These are phyloP conservation scores for Oxyscelio sp. DNA, from an alignment of 2,888 invertebrate species.

Conservation along the genomic window DNA sequence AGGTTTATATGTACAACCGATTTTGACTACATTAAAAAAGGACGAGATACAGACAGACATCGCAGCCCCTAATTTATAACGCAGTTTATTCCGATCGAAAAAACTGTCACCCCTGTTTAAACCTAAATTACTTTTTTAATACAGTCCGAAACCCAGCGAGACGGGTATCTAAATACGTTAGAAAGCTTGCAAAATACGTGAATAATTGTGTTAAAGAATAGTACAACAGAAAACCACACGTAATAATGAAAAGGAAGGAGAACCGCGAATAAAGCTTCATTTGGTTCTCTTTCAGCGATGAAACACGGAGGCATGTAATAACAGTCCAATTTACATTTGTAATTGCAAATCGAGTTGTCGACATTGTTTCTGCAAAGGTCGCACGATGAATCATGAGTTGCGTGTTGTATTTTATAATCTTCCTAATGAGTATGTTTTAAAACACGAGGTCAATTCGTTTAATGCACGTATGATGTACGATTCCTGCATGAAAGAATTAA, in stretches of 20 bases:
- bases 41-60: too few relatives aligned
- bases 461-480: constrained; percentile 46
- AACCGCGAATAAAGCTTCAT: constrained; percentile 38
- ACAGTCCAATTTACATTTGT: constrained; percentile 63
- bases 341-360: constrained; percentile 70
- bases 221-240: not conserved
- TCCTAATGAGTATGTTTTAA: constrained; percentile 57
- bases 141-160: not conserved
- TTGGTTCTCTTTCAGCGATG: constrained; percentile 33
- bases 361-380: constrained; percentile 67
- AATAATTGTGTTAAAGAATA: constrained; percentile 7
- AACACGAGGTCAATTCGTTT: constrained; percentile 69
- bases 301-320: constrained; percentile 42
- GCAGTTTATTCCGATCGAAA: not conserved
- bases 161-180: not conserved
- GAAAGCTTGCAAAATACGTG: constrained; percentile 2
- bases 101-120: not conserved
- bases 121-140: constrained; percentile 19
- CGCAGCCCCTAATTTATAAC: not conserved
- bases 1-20: too few relatives aligned
- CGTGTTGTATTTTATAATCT: constrained; percentile 69
- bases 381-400: constrained; percentile 71
- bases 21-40: too few relatives aligned
- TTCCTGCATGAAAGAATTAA: constrained; percentile 44
- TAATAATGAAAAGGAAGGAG: constrained; percentile 10